phyloP scores from a whole-genome alignment of 2,797 vertebrate genomes.

The Enteromius treurensis region DNA sequence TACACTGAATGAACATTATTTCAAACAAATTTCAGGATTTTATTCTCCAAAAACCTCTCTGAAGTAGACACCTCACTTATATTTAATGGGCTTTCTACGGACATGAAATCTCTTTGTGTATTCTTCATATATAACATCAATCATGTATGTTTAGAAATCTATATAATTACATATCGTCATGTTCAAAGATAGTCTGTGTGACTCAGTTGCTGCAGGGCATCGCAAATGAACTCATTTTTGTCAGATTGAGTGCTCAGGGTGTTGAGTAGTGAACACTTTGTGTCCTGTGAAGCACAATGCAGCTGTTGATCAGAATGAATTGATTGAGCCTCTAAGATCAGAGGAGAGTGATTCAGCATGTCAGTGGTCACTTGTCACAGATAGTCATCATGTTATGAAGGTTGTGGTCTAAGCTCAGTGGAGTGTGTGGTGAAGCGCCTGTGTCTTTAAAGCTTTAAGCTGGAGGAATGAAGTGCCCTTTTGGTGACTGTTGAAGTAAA shows the following conservation, averaged over 20 bases:
- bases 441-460: constrained; percentile 14
- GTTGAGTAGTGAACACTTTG: constrained; percentile 2
- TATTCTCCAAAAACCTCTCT: no score
- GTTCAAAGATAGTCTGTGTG: background rate
- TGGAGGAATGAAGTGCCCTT: constrained; percentile 31
- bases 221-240: background rate
- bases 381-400: background rate
- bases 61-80: no score
- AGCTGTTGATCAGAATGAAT: background rate
- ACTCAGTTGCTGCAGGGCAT: background rate
- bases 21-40: no score
- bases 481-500: constrained; percentile 30
- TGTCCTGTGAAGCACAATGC: background rate
- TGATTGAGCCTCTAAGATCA: constrained; percentile 5
- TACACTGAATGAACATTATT: no score
- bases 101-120: no score
- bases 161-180: background rate
- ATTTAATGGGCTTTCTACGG: no score
- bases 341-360: background rate
- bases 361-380: background rate
- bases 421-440: background rate
- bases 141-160: background rate
- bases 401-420: background rate
- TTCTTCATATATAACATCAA: background rate
- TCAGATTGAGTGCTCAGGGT: background rate